These are phyloP conservation scores for Chloropsis hardwickii DNA, from an alignment of 2,113 vertebrate genomes.

Conservation along the genomic window DNA sequence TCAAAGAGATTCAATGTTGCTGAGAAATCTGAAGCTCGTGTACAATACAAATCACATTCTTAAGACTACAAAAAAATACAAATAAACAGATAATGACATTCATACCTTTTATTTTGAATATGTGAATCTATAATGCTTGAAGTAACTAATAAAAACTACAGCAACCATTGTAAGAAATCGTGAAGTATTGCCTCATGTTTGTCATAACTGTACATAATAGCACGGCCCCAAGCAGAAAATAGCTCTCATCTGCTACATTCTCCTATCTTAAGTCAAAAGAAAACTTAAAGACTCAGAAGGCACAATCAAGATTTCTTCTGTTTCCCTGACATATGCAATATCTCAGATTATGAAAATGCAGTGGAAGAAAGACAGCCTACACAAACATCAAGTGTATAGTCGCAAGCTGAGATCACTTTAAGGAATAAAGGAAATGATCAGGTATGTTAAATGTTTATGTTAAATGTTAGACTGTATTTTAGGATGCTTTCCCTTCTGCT, in stretches of 20 bases:
- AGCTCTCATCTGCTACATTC: not conserved
- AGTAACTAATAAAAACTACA: not conserved
- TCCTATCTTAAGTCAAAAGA: not conserved
- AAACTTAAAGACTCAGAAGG: not conserved
- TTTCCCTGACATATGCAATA: not conserved
- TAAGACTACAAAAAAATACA: not conserved
- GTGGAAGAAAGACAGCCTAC: not conserved
- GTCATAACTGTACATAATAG: not conserved
- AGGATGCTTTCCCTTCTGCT: not conserved
- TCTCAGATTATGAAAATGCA: not conserved
- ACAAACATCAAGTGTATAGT: not conserved
- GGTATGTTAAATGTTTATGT: not conserved
- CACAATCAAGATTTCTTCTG: not conserved
- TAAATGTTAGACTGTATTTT: not conserved
- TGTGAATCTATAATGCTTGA: not conserved
- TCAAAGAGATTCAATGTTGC: not conserved
- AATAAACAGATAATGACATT: not conserved
- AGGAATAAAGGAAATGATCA: not conserved
- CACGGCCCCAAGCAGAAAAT: not conserved
- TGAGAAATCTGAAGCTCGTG: not conserved
- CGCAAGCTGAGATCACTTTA: not conserved
- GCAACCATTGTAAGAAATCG: not conserved
- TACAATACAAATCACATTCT: not conserved
- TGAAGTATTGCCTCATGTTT: not conserved
- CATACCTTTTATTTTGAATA: slow-evolving; percentile 21